Conservation (phyloP, 30 jellyfish, hydroid and myxozoan genomes). For the Phacellophora camtschatica region DNA sequence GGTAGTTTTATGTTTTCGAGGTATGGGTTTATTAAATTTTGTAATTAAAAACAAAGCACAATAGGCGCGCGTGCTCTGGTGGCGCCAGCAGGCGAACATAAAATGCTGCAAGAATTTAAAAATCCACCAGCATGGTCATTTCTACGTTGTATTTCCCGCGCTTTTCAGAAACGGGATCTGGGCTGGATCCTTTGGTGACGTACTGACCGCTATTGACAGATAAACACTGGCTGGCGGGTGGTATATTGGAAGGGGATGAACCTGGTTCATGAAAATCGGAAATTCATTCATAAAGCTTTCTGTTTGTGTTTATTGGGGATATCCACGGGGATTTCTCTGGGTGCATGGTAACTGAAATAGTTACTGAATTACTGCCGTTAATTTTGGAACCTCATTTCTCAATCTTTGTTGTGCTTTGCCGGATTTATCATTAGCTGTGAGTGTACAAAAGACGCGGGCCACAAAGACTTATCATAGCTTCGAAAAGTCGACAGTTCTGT, state of each 20-base stretch:
- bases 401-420: too few relatives aligned
- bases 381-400: too few relatives aligned
- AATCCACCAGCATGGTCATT: constrained; percentile 3
- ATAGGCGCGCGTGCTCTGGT: constrained; percentile 55
- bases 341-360: too few relatives aligned
- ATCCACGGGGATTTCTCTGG: background rate
- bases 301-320: background rate
- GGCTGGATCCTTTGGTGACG: constrained; percentile 12
- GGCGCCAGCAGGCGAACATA: constrained; percentile 56
- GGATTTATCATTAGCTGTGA: too few relatives aligned
- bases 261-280: background rate
- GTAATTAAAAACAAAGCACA: constrained; percentile 8
- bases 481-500: too few relatives aligned
- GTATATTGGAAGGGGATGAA: background rate
- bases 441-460: too few relatives aligned
- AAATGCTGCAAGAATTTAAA: background rate
- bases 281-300: background rate
- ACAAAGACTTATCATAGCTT: too few relatives aligned
- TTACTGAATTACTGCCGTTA: too few relatives aligned
- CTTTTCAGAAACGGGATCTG: constrained; percentile 15
- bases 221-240: constrained; percentile 5
- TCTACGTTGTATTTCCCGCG: constrained; percentile 48
- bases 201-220: background rate
- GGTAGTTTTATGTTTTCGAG: too few relatives aligned
- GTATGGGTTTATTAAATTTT: too few relatives aligned